phyloP scores from a whole-genome alignment of 2,888 invertebrate species.

The Cheilosia soror region DNA sequence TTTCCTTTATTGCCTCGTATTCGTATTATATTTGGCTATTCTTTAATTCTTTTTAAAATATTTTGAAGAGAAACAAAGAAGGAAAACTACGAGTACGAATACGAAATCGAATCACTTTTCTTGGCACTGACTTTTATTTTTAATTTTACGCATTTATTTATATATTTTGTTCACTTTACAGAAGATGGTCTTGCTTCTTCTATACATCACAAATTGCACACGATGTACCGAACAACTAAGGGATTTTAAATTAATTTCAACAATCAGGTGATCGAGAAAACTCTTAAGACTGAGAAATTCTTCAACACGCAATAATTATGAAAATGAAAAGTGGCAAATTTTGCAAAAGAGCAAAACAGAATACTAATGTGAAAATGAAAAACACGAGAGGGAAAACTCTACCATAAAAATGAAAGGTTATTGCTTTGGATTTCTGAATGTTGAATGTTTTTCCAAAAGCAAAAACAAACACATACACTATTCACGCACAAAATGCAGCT shows the following conservation, averaged over 20 bases:
- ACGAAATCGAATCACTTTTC: constrained; percentile 35
- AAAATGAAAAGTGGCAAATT: neutral
- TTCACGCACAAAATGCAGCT: neutral
- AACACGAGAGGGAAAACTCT: neutral
- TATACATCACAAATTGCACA: neutral
- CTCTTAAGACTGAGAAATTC: constrained; percentile 1
- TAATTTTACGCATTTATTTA: neutral
- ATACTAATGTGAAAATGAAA: neutral
- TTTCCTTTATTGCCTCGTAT: constrained; percentile 2
- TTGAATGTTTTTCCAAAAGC: neutral
- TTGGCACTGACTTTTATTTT: constrained; percentile 38
- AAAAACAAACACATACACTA: neutral
- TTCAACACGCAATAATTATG: neutral
- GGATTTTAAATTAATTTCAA: neutral
- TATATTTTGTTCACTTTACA: neutral
- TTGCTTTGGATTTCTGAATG: constrained; percentile 1
- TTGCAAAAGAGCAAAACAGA: neutral
- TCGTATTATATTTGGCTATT: neutral
- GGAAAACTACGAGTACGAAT: too few species aligned
- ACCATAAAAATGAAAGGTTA: constrained; percentile 17
- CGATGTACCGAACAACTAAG: neutral
- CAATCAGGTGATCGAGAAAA: constrained; percentile 1
- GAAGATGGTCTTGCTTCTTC: neutral
- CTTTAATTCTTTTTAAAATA: neutral
- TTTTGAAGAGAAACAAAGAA: neutral